phyloP scores from a whole-genome alignment of 1,140 invertebrate genomes.

The Orchestia grillus region DNA sequence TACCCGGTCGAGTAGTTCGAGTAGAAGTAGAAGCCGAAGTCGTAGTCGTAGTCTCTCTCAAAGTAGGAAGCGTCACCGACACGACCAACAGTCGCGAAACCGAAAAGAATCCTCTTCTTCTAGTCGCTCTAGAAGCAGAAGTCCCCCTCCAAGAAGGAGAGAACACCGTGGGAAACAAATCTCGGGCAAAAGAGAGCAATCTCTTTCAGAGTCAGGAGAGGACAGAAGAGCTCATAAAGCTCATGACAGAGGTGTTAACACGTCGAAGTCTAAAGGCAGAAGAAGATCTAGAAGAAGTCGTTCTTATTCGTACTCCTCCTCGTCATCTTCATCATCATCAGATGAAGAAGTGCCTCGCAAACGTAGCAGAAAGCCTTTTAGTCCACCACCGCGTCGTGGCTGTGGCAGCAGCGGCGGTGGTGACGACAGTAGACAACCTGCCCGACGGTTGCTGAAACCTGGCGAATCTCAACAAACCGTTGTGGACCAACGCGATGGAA shows the following conservation, averaged over 20 bases:
- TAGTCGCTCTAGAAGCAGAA: neutral
- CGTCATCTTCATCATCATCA: conserved; percentile 7
- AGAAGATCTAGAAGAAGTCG: neutral
- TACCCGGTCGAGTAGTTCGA: neutral
- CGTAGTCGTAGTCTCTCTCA: neutral
- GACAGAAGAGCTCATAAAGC: neutral
- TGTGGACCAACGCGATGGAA: neutral
- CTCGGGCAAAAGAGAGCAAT: neutral
- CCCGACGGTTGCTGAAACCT: neutral
- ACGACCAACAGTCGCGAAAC: neutral
- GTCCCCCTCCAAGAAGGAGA: neutral
- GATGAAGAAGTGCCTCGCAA: neutral
- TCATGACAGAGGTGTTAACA: neutral
- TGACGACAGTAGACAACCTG: neutral
- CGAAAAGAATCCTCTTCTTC: neutral
- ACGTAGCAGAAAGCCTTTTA: neutral
- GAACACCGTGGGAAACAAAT: neutral
- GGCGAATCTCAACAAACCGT: neutral
- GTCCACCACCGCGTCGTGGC: neutral
- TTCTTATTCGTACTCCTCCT: neutral
- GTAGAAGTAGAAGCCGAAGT: neutral
- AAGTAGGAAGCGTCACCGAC: neutral
- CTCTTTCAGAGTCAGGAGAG: neutral
- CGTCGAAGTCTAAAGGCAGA: neutral
- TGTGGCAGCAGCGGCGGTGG: too few species aligned